Evolutionary conservation across 1,140 invertebrate species (phyloP), one percentile per base, ranked within the genome.

Genomic region (Macrotrachela quadricornifera): DNA sequence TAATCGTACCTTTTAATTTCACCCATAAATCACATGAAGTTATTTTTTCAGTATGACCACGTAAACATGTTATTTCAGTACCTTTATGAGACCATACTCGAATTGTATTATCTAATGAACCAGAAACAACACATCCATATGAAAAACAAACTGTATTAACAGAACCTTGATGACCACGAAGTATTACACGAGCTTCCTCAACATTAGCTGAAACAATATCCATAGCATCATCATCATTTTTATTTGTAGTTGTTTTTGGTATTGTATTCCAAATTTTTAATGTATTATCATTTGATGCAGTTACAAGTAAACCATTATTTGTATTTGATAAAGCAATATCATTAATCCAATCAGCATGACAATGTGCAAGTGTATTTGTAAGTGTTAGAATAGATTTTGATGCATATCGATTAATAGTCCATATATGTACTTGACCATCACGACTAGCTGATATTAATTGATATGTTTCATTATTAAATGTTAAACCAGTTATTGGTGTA

Each of bases 21-120:
- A 68, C 61, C 39, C 58, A 59, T 10, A 68, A 59, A 55, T 67
- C 66, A 60, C 66, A 67, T 15, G 56, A 58, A 51, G 64, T 67
- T 17, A 62, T 65, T 44, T 64, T 57, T 50, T 62, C 59, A 30
- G 56, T 60, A 47, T 69, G 68, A 40, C 65, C 67, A 49, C 62
- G 59, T 15, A 70, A 57, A 10, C 66, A 66, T n/a, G 68, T 67
- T n/a, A 70, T 64, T 45, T 63, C 62, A 39, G 61, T 58, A 8
- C 68, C 67, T 57, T 63, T 64, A 56, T 69, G 66, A 15, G 66
- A 67, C 67, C 67, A 70, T 1, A 70, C 59, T 54, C 66, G 69
- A 1, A 66, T 60, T 6, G 58, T 55, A 0, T 65, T 64, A 59
- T 69, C 67, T 42, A 57, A 61, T 54, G 60, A 59, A 10, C 60